A percentile compares a stretch with the other conserved stretches of the same genome.
These are phyloP conservation scores for Plumapathes pennacea DNA, from an alignment of 92 coral and sea anemone species.

Conservation along the genomic window DNA sequence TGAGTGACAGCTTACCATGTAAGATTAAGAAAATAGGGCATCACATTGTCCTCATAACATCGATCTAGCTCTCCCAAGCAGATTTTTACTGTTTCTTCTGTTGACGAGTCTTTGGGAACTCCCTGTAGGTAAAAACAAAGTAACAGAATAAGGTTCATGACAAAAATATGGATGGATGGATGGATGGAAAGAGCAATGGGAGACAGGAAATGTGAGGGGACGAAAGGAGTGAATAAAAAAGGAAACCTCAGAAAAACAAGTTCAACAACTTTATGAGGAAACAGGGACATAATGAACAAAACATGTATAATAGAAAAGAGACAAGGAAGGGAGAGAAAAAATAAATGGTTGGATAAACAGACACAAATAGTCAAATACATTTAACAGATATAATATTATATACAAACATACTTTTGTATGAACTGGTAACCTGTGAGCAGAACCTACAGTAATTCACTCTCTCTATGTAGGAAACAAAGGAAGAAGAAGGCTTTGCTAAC, in stretches of 20 bases:
- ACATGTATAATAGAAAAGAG: neutral
- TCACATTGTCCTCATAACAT: slow-evolving; percentile 83
- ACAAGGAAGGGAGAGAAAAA: neutral
- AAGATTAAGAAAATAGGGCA: slow-evolving; percentile 91
- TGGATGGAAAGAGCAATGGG: neutral
- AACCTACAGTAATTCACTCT: too few relatives aligned
- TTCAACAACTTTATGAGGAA: neutral
- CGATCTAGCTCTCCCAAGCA: slow-evolving; percentile 95
- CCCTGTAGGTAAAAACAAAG: slow-evolving; percentile 45
- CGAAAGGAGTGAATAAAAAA: too few relatives aligned
- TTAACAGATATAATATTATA: too few relatives aligned
- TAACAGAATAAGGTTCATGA: neutral
- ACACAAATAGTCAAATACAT: too few relatives aligned
- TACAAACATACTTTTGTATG: too few relatives aligned
- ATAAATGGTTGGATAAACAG: too few relatives aligned
- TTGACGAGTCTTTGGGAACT: slow-evolving; percentile 91
- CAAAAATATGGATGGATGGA: neutral
- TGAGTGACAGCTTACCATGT: slow-evolving; percentile 65
- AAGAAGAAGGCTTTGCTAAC: too few relatives aligned
- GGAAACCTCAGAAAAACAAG: neutral
- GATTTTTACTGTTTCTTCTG: slow-evolving; percentile 88
- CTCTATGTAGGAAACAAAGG: too few relatives aligned
- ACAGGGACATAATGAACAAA: neutral
- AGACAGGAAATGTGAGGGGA: too few relatives aligned
- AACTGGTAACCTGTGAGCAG: too few relatives aligned